Conservation (phyloP, 2,113 vertebrate species). For the Meleagris gallopavo region DNA sequence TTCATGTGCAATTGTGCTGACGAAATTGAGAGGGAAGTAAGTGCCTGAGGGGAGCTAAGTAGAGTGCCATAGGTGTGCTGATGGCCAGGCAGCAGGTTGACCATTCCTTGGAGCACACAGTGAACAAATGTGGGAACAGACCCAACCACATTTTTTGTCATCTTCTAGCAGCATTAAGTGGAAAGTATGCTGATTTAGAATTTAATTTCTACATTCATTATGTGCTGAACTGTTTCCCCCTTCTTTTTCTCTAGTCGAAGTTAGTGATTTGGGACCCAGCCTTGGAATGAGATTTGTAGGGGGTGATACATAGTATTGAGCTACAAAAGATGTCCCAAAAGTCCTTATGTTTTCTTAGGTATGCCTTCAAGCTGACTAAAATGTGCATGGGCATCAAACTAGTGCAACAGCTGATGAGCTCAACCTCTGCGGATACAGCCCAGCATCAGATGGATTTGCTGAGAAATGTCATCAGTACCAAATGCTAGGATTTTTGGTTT, state of each 20-base stretch:
- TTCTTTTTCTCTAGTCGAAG: neutral
- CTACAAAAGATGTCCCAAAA: neutral
- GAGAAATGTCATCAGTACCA: neutral
- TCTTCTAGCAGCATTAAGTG: neutral
- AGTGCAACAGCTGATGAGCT: neutral
- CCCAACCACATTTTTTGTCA: neutral
- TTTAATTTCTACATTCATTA: neutral
- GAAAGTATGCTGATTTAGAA: neutral
- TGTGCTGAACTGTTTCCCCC: neutral
- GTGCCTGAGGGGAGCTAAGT: accelerated
- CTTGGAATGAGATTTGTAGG: neutral
- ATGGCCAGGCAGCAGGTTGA: neutral
- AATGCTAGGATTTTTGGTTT: neutral
- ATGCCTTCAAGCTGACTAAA: neutral
- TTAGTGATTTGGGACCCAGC: neutral
- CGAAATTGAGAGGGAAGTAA: conserved; percentile 36
- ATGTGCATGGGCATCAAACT: neutral
- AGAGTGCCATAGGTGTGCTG: neutral
- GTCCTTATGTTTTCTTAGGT: neutral
- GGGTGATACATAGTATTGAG: neutral
- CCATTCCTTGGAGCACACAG: neutral
- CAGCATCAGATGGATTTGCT: neutral
- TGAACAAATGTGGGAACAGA: neutral
- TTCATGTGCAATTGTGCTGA: conserved; percentile 57
- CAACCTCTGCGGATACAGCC: neutral